These are phyloP conservation scores for Halictus ligatus DNA, from an alignment of 2,888 invertebrate species.

Conservation along the genomic window DNA sequence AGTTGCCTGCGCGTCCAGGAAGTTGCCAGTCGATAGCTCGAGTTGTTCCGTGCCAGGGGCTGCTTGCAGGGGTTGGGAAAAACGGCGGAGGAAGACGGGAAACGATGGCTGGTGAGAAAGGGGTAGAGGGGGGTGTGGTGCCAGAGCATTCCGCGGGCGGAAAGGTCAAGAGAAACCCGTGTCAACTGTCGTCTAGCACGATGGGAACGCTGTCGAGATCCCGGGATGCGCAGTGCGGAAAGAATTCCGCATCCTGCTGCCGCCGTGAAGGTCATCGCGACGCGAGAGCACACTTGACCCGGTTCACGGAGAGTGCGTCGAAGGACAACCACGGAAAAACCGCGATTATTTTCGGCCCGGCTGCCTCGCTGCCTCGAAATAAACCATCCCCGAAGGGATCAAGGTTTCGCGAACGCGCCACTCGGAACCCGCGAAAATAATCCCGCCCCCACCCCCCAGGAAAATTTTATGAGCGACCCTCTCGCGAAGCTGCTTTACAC, in stretches of 20 bases:
- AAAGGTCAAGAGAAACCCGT: conserved; percentile 35
- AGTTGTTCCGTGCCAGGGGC: neutral
- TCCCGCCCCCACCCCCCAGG: neutral
- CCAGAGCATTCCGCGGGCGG: neutral
- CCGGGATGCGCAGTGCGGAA: conserved; percentile 43
- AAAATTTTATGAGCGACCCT: neutral
- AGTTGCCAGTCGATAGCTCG: conserved; percentile 32
- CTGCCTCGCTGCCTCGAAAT: neutral
- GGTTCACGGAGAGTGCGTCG: conserved; percentile 52
- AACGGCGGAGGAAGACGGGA: neutral
- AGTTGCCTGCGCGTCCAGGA: conserved; percentile 27
- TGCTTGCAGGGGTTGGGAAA: neutral
- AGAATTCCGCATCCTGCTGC: conserved; percentile 59
- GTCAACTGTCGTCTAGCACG: conserved; percentile 31
- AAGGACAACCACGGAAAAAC: conserved; percentile 41
- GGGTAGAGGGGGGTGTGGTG: neutral
- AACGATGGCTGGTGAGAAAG: neutral
- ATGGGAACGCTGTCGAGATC: neutral
- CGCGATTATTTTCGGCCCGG: neutral
- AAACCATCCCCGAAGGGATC: neutral
- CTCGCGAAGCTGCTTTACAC: neutral
- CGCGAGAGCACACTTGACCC: conserved; percentile 66
- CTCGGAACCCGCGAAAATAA: neutral
- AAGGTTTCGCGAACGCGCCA: neutral
- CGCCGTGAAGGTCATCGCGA: conserved; percentile 64